These are phyloP conservation scores for Oreochromis niloticus DNA, from an alignment of 2,113 vertebrate species.

Conservation along the genomic window DNA sequence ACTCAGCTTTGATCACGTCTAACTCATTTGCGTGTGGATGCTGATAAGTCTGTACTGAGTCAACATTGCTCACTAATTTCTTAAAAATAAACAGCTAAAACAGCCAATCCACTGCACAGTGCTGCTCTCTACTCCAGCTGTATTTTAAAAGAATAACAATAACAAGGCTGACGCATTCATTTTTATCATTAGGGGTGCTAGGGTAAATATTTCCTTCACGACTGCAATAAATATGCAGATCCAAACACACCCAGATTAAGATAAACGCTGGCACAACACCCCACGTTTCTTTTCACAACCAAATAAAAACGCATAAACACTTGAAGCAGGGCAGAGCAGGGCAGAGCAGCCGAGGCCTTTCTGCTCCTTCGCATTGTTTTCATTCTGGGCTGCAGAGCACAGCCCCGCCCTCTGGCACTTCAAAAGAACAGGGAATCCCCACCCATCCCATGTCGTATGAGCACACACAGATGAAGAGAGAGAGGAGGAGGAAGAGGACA, in stretches of 20 bases:
- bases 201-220: not conserved
- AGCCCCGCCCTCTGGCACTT: constrained; percentile 3
- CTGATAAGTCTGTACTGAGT: fast-evolving
- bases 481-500: not conserved
- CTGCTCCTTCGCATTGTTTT: constrained; percentile 15
- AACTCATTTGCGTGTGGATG: not conserved
- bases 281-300: not conserved
- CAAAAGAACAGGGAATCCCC: not conserved
- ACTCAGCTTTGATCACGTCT: fast-evolving
- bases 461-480: not conserved
- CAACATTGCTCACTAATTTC: not conserved
- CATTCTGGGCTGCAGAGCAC: not conserved
- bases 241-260: not conserved
- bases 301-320: not conserved
- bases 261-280: not conserved
- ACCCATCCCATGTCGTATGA: not conserved
- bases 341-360: not conserved
- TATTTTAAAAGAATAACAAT: not conserved
- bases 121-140: not conserved
- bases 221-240: not conserved
- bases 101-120: fast-evolving
- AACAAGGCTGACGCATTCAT: fast-evolving
- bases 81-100: not conserved
- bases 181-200: not conserved
- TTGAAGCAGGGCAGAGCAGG: not conserved